Evolutionary conservation across 2,113 vertebrate genomes (phyloP).

Genomic region (Podarcis muralis): DNA sequence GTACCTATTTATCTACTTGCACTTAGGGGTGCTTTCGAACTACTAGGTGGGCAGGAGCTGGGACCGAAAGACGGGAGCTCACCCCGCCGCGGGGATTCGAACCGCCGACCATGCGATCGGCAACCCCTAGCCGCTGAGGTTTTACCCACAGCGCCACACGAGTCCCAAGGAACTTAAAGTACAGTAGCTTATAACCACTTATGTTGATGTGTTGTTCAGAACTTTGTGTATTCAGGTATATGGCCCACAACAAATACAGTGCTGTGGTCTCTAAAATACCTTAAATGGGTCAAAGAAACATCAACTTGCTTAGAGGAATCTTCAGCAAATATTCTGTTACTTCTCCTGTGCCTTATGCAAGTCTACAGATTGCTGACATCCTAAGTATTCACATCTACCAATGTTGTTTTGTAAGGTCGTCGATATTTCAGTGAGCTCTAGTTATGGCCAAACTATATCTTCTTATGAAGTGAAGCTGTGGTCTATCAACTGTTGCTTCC

Average conservation of each 20-base stretch:
- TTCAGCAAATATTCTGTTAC: neutral
- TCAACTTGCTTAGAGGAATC: no score
- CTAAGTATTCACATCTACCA: neutral
- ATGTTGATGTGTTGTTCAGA: neutral
- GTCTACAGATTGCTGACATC: neutral
- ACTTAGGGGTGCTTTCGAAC: no score
- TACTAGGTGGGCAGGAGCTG: no score
- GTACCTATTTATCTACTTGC: no score
- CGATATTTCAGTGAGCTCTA: neutral
- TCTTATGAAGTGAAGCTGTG: neutral
- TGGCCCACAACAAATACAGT: neutral
- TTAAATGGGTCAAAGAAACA: neutral
- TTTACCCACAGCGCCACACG: no score
- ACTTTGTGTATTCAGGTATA: neutral
- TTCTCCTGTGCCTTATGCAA: neutral
- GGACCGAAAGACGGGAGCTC: no score
- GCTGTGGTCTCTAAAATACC: neutral
- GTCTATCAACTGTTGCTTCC: neutral
- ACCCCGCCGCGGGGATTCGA: no score
- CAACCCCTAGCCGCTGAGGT: no score
- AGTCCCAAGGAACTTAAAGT: neutral
- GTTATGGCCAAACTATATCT: neutral
- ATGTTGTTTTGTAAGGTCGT: neutral
- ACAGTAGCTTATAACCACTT: neutral
- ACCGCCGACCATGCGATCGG: no score